Conservation (phyloP, 2,888 invertebrate species). For the Drosophila maculinotata region DNA sequence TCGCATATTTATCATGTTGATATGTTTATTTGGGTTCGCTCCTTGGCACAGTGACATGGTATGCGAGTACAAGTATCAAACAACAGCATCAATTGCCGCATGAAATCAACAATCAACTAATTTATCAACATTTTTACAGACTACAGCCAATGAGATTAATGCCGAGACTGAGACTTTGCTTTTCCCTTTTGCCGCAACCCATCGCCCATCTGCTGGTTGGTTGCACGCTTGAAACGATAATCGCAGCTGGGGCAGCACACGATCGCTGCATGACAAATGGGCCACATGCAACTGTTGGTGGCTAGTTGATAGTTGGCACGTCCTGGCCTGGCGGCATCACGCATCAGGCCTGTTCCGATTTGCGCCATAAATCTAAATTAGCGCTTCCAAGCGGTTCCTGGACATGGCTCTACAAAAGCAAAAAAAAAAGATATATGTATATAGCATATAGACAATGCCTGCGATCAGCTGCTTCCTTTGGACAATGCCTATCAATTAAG, state of each 20-base stretch:
- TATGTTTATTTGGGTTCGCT: constrained; percentile 67
- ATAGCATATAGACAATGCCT: constrained; percentile 3
- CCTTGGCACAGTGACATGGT: constrained; percentile 56
- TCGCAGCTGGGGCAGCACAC: constrained; percentile 66
- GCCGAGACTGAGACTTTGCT: constrained; percentile 24
- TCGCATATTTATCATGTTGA: constrained; percentile 74
- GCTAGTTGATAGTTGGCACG: constrained; percentile 27
- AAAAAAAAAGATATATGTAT: constrained; percentile 2
- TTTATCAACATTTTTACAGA: constrained; percentile 69
- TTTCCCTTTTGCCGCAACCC: constrained; percentile 18
- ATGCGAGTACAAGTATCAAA: constrained; percentile 3
- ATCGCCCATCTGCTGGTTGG: constrained; percentile 23
- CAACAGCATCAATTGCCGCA: constrained; percentile 54
- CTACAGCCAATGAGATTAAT: constrained; percentile 39
- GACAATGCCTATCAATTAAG: constrained; percentile 68
- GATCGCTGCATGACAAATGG: constrained; percentile 75
- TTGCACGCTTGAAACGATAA: constrained; percentile 41
- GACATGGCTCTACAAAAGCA: constrained; percentile 40
- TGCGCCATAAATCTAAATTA: constrained; percentile 82
- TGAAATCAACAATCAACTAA: constrained; percentile 64
- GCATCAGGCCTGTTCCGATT: constrained; percentile 74
- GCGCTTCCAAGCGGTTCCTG: constrained; percentile 63
- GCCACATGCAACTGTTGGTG: constrained; percentile 62
- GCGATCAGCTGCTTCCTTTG: constrained; percentile 36
- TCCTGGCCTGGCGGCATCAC: constrained; percentile 65